Base-by-base conservation (phyloP, 2,888 invertebrate genomes). In the Galeruca laticollis region DNA sequence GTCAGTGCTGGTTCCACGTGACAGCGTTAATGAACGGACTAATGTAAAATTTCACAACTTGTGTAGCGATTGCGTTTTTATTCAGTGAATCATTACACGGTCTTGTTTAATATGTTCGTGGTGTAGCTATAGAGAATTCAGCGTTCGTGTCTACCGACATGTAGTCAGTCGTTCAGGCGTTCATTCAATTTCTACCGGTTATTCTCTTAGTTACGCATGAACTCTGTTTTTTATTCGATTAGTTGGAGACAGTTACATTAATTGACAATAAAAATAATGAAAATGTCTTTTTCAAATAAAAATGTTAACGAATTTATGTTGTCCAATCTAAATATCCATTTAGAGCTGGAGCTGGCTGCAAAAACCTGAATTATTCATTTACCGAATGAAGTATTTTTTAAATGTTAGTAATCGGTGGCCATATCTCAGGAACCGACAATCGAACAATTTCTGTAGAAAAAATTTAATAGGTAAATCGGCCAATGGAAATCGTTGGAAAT, bases 121-220 rank as follows among this genome's bases (percentile, higher is more conserved):
- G 9, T 21, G 6, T 51, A n/a, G n/a, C n/a, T n/a, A n/a, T n/a
- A 21, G 21, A 21, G 11, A 51, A 51, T 21, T 21, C 26, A 13
- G 56, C 18, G 56, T 33, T 57, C 56, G 56, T 57, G 56, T 11
- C 11, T 35, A 11, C n/a, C 31, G 11, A 1, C 56, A 57, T 57
- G 56, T 35, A 15, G 11, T 54, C 0, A 15, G 11, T 11, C 6
- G n/a, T 6, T 26, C 21, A 15, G 10, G 10, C 40, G 65, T 54
- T 60, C 69, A 60, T 69, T 69, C 65, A 65, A 43, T 56, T 49
- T 35, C 21, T 43, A 60, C 26, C 68, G 57, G 18, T 9, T 15
- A 6, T 18, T 15, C 8, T 3, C 11, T 57, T 18, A 11, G 33
- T 35, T 56, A 56, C 47, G 49, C 59, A 63, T 68, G 68, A 54